A percentile compares a stretch with the other conserved stretches of the same genome.
These are phyloP conservation scores for Adelges cooleyi DNA, from an alignment of 1,140 invertebrate species.

Conservation along the genomic window DNA sequence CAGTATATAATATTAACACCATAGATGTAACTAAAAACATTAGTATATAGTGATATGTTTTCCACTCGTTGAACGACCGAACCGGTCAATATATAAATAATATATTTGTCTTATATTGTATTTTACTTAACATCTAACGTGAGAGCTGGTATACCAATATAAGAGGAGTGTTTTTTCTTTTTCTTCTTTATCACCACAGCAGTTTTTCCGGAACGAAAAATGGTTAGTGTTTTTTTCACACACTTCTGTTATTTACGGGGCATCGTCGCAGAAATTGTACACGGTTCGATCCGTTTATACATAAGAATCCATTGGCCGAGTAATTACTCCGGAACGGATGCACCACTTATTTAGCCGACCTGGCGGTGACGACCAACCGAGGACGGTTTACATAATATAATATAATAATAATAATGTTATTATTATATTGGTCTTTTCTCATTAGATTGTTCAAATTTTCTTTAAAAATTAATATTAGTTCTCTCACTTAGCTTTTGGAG, in stretches of 20 bases:
- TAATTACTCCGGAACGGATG: constrained; percentile 16
- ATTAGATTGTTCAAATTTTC: too few species aligned
- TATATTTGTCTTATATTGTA: not conserved
- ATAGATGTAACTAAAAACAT: too few species aligned
- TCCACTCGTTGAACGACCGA: not conserved
- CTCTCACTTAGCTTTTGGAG: too few species aligned
- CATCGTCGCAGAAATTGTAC: not conserved
- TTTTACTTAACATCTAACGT: not conserved
- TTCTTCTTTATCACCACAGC: too few species aligned
- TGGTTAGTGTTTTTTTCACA: too few species aligned
- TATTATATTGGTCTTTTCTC: too few species aligned
- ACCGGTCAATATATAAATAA: not conserved
- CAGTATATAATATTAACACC: not conserved
- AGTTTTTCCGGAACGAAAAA: too few species aligned
- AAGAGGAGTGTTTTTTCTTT: not conserved
- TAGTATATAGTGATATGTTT: too few species aligned
- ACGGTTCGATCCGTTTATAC: constrained; percentile 1
- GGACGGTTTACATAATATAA: too few species aligned
- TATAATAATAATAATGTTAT: too few species aligned
- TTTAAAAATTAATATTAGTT: too few species aligned
- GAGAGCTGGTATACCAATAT: not conserved
- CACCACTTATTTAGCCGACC: constrained; percentile 16
- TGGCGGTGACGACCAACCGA: not conserved
- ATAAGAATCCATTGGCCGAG: not conserved
- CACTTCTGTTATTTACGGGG: too few species aligned